These are phyloP conservation scores for Anneissia japonica DNA, from an alignment of 35 echinoderm and acorn worm species.

Conservation along the genomic window DNA sequence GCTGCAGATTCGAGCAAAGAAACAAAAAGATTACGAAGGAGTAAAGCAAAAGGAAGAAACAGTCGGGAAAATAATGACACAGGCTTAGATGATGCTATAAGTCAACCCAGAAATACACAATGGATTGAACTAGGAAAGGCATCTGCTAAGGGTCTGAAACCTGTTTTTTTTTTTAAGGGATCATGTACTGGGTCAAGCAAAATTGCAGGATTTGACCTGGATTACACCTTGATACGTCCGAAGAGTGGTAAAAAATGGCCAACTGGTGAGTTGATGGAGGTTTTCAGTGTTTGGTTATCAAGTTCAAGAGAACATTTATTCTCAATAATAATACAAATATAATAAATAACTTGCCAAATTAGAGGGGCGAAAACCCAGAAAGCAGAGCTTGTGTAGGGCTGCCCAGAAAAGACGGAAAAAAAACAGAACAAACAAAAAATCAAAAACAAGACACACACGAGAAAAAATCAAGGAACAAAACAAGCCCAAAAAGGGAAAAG, in stretches of 20 bases:
- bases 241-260: constrained; percentile 91
- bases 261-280: constrained; percentile 56
- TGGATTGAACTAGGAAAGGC: background rate
- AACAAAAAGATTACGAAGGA: background rate
- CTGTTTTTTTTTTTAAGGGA: constrained; percentile 57
- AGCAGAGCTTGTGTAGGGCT: too few species aligned
- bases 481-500: too few species aligned
- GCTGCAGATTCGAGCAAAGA: background rate
- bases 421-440: too few species aligned
- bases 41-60: background rate
- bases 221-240: constrained; percentile 70
- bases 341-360: too few species aligned
- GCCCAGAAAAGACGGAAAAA: too few species aligned
- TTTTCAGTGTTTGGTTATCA: too few species aligned
- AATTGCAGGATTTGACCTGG: constrained; percentile 85
- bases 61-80: background rate
- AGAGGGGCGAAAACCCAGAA: too few species aligned
- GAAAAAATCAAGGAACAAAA: too few species aligned
- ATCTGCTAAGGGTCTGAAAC: constrained; percentile 37
- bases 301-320: too few species aligned
- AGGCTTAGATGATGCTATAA: background rate
- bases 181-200: constrained; percentile 67
- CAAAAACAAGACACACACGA: too few species aligned
- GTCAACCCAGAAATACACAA: background rate
- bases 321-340: too few species aligned